phyloP scores from a whole-genome alignment of 2,113 vertebrate species.

The Pterophyllum scalare region DNA sequence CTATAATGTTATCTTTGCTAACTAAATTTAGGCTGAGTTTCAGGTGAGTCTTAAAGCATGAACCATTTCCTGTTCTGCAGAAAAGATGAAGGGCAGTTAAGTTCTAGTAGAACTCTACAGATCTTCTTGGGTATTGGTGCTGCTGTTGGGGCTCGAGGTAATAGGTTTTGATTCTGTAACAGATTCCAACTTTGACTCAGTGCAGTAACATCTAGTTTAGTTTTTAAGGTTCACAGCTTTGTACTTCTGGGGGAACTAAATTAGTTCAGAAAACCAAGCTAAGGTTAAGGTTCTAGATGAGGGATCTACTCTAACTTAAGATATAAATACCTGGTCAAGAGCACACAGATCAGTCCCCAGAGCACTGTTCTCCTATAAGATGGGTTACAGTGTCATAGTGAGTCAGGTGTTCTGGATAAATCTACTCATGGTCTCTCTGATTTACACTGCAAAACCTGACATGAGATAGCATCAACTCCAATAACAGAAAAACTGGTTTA shows the following conservation, averaged over 20 bases:
- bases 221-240: neutral
- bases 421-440: fast-evolving
- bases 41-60: neutral
- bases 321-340: slow-evolving; percentile 50
- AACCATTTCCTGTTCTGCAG: no score
- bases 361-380: slow-evolving; percentile 46
- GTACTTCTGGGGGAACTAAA: neutral
- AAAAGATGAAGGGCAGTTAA: fast-evolving
- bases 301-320: neutral
- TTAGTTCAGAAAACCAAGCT: neutral
- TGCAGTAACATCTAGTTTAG: neutral
- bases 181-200: no score
- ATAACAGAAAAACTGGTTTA: neutral
- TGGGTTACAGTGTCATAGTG: neutral
- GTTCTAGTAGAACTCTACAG: neutral
- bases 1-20: no score
- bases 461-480: neutral
- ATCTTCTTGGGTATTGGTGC: neutral
- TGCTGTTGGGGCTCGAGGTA: neutral
- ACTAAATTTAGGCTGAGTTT: neutral
- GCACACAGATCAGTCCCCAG: slow-evolving; percentile 39
- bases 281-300: neutral
- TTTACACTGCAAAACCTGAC: neutral
- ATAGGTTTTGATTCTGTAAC: neutral
- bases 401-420: neutral